Evolutionary conservation across 2,797 vertebrate species (phyloP), one percentile per base, ranked within the genome.

Genomic region (Typhlichthys subterraneus): DNA sequence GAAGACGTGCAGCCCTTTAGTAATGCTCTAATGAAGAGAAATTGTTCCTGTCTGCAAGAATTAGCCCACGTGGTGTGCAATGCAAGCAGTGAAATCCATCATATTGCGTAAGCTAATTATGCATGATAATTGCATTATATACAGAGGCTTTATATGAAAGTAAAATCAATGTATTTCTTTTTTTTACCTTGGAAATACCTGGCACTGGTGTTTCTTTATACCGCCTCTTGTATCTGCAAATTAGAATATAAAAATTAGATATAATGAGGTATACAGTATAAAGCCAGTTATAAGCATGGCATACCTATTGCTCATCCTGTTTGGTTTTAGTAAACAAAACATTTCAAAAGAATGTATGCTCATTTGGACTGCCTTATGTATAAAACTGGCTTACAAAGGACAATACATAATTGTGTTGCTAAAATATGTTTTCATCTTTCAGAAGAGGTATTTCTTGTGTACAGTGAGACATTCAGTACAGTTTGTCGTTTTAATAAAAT

Each of bases 11-110:
- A 57, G 61, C 56, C 70, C 7, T 19, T 56, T 60, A 65, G 58
- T 48, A 79, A 69, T 12, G 52, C 63, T 80, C 77, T 91, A 92
- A 93, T 90, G 86, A 91, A 90, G 89, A 91, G 82, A 72, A 89
- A 91, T 89, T 72, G 80, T 78, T 75, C 69, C 76, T 80, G 85
- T 89, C 87, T 0, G 57, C 67, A 84, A 65, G 45, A 65, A 85
- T 92, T 89, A 88, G 81, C 67, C 53, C 51, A 61, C 72, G 57
- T 19, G 48, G 70, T 72, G 81, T 72, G 80, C 81, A 83, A 84
- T 54, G 23, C 75, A 70, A 64, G 70, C 77, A 81, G 69, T 85
- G 84, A 88, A 91, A 92, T 92, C 83, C 80, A 89, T 92, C 87
- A 89, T 85, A 80, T 84, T 79, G 77, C 65, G 60, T 65, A 72